Conservation (phyloP, 2,113 vertebrate species). For the Brachyistius frenatus region DNA sequence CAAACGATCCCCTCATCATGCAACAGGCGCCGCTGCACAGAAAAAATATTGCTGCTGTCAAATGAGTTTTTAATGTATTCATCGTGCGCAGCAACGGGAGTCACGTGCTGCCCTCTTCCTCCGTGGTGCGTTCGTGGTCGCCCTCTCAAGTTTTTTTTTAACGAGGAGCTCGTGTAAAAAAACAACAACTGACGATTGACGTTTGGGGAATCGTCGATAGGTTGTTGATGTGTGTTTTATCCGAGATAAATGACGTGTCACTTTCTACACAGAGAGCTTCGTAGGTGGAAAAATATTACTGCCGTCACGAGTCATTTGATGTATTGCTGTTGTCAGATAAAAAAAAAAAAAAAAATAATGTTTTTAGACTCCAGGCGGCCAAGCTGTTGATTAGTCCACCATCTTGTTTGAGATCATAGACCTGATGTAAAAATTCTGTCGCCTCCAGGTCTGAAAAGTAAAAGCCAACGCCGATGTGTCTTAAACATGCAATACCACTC, state of each 20-base stretch:
- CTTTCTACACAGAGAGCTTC: slow-evolving; percentile 16
- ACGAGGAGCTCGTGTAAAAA: slow-evolving; percentile 25
- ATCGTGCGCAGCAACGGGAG: slow-evolving; percentile 5
- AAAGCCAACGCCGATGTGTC: no score
- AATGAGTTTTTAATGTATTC: slow-evolving; percentile 35
- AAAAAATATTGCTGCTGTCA: slow-evolving; percentile 54
- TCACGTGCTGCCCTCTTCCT: background rate
- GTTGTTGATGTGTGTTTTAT: background rate
- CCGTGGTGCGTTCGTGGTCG: slow-evolving; percentile 6
- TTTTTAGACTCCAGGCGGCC: background rate
- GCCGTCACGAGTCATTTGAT: slow-evolving; percentile 12
- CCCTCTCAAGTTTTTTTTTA: slow-evolving; percentile 14
- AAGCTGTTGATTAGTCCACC: no score
- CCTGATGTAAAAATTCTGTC: no score
- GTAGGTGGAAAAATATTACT: background rate
- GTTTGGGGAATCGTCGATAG: no score
- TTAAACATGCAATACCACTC: no score
- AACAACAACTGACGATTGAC: background rate
- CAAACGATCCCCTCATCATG: slow-evolving; percentile 33
- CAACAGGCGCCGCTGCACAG: slow-evolving; percentile 30
- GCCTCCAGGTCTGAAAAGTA: no score
- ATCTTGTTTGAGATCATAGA: no score
- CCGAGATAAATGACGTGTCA: slow-evolving; percentile 14
- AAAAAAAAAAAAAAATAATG: background rate
- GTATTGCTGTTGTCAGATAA: background rate